phyloP scores from a whole-genome alignment of 2,888 invertebrate species.

The Rhabditoides inermis region DNA sequence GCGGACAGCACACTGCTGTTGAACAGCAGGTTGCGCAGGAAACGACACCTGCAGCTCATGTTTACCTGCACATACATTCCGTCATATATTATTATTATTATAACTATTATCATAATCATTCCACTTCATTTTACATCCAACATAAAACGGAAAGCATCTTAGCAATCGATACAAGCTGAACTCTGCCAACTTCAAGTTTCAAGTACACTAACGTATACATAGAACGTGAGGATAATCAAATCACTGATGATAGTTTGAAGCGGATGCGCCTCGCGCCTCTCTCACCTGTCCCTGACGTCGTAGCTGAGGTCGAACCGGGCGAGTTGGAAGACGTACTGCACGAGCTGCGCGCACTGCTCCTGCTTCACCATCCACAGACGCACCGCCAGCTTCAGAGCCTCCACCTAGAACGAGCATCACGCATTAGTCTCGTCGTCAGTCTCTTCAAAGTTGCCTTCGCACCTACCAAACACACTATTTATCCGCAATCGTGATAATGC shows the following conservation, averaged over 20 bases:
- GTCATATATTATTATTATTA: too few species aligned
- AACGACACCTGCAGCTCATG: slow-evolving; percentile 62
- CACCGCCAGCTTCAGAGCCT: slow-evolving; percentile 85
- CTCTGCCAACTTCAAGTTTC: not conserved
- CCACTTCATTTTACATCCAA: too few species aligned
- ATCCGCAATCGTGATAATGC: too few species aligned
- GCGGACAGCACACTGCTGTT: slow-evolving; percentile 52
- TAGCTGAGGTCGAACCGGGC: slow-evolving; percentile 95
- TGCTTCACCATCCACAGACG: slow-evolving; percentile 82
- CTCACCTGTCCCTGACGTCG: slow-evolving; percentile 74
- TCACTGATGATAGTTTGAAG: not conserved
- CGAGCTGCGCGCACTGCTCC: slow-evolving; percentile 74
- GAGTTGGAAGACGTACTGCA: slow-evolving; percentile 82
- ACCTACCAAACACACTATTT: too few species aligned
- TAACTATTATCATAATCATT: too few species aligned
- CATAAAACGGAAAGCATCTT: too few species aligned
- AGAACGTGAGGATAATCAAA: not conserved
- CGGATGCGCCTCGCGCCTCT: too few species aligned
- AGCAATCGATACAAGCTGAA: not conserved
- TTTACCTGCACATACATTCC: slow-evolving; percentile 54
- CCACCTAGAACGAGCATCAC: slow-evolving; percentile 58
- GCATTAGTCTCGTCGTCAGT: slow-evolving; percentile 8
- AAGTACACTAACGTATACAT: not conserved
- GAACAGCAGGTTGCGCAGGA: slow-evolving; percentile 74
- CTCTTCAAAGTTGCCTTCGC: too few species aligned